phyloP scores from a whole-genome alignment of 2,888 invertebrate genomes.

The Panorpa germanica region DNA sequence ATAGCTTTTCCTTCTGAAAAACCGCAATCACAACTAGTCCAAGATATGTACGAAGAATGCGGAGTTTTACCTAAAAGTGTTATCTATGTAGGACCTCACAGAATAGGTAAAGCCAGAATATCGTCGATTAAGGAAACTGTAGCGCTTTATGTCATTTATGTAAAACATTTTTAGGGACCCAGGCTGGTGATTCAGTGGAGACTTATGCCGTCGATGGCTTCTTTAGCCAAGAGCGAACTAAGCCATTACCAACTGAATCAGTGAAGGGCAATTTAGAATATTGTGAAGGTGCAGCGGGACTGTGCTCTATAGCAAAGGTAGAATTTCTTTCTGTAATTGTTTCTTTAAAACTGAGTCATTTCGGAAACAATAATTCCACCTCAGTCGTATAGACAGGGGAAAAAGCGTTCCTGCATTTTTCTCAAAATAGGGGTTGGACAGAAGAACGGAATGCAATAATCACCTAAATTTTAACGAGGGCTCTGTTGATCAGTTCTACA shows the following conservation, averaged over 20 bases:
- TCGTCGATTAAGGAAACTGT: background rate
- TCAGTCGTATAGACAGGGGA: no score
- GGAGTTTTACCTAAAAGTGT: constrained; percentile 58
- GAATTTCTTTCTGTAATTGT: no score
- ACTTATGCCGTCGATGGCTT: constrained; percentile 52
- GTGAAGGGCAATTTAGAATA: constrained; percentile 82
- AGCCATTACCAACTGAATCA: constrained; percentile 59
- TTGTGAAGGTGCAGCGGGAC: constrained; percentile 61
- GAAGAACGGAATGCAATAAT: no score
- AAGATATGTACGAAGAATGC: constrained; percentile 60
- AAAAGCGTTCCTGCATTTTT: no score
- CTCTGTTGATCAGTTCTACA: no score
- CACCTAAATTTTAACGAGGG: no score
- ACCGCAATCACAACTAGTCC: constrained; percentile 53
- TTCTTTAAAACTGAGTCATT: no score
- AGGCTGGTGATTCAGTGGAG: constrained; percentile 69
- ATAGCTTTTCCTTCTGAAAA: constrained; percentile 57
- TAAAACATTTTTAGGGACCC: no score
- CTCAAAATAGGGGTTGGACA: no score
- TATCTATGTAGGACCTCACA: constrained; percentile 85
- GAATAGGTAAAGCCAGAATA: constrained; percentile 59
- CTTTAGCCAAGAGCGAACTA: constrained; percentile 46
- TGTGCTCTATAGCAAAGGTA: constrained; percentile 58
- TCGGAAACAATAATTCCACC: no score
- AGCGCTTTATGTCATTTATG: no score